Evolutionary conservation across 2,797 vertebrate species (phyloP).

Genomic region (Agapornis canus): DNA sequence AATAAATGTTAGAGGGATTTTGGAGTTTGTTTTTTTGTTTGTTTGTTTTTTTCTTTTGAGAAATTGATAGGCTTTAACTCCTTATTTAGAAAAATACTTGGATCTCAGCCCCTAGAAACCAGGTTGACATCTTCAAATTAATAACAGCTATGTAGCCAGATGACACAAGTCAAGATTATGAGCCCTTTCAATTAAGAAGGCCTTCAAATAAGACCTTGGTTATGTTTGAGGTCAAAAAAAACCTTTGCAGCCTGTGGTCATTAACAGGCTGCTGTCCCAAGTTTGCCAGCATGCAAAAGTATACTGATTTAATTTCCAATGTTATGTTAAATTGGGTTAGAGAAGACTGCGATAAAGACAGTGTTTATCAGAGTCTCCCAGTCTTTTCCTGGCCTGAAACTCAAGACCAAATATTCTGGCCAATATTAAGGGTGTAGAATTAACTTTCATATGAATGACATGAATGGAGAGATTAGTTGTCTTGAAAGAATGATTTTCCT

Average conservation of each 20-base stretch:
- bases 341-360: constrained; percentile 10
- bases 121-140: background rate
- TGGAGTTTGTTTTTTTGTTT: background rate
- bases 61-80: background rate
- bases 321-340: background rate
- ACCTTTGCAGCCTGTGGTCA: background rate
- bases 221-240: background rate
- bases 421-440: constrained; percentile 9
- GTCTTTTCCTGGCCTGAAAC: background rate
- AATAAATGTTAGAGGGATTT: background rate
- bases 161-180: background rate
- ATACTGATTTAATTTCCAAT: constrained; percentile 11
- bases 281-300: background rate
- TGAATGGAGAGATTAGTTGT: constrained; percentile 53
- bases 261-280: background rate
- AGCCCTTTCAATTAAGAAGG: background rate
- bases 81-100: background rate
- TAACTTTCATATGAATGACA: constrained; percentile 18
- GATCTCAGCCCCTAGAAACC: background rate
- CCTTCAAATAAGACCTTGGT: background rate
- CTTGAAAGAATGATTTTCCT: constrained; percentile 29
- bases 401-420: constrained; percentile 14
- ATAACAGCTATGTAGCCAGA: background rate
- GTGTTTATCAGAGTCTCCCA: constrained; percentile 26
- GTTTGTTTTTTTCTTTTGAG: background rate